phyloP scores from a whole-genome alignment of 2,888 invertebrate genomes.

The Drosophila stalkeri region DNA sequence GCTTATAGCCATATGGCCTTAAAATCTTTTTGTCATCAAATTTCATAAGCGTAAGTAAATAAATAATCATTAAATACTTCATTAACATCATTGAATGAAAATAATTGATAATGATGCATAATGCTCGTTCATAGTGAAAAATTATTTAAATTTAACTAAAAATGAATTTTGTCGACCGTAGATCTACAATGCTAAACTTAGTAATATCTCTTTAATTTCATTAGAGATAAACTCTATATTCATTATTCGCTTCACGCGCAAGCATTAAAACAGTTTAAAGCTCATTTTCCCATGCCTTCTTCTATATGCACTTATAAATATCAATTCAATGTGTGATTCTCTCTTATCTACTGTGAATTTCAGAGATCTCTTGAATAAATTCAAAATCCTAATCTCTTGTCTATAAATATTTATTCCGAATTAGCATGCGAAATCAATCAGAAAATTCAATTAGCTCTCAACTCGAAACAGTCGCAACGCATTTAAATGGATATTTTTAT shows the following conservation, averaged over 20 bases:
- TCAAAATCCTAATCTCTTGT: conserved; percentile 2
- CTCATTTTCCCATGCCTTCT: conserved; percentile 33
- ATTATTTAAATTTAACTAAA: too few species aligned
- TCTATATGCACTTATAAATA: conserved; percentile 18
- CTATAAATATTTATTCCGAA: conserved; percentile 18
- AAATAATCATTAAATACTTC: conserved; percentile 1
- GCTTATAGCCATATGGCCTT: conserved; percentile 30
- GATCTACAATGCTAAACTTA: too few species aligned
- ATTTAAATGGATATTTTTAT: conserved; percentile 49
- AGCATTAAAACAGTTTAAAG: conserved; percentile 5
- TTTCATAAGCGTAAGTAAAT: conserved; percentile 25
- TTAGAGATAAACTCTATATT: too few species aligned
- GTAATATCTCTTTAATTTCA: too few species aligned
- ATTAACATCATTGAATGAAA: conserved; percentile 4
- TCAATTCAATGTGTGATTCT: conserved; percentile 13
- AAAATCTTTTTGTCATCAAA: conserved; percentile 12
- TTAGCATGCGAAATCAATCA: conserved; percentile 39
- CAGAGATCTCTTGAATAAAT: conserved; percentile 2
- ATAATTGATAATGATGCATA: not conserved
- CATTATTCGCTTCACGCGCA: too few species aligned
- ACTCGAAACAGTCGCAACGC: conserved; percentile 23
- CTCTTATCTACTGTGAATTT: conserved; percentile 25
- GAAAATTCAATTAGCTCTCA: conserved; percentile 31
- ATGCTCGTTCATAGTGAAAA: not conserved
- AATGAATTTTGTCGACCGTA: too few species aligned